Conservation (phyloP, 2,113 vertebrate species). For the Serilophus lunatus region DNA sequence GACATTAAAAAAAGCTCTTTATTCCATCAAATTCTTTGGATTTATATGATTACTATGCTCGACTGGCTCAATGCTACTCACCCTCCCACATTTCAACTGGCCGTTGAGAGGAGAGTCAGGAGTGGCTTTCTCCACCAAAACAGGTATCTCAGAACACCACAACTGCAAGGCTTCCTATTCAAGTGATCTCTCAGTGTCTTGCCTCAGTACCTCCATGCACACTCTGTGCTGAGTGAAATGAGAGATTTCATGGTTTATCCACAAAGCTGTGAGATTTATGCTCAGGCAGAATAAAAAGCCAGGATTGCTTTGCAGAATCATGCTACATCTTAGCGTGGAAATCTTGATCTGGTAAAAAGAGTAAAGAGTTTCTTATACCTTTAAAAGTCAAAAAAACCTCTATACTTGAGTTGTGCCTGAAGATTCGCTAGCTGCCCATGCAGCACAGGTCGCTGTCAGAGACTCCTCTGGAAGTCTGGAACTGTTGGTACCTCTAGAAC, state of each 20-base stretch:
- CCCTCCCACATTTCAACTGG: background rate
- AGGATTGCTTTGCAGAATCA: background rate
- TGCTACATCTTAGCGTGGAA: background rate
- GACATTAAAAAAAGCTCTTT: background rate
- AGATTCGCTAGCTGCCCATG: background rate
- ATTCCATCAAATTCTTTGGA: slow-evolving; percentile 3
- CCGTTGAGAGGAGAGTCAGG: background rate
- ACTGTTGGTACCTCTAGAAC: background rate
- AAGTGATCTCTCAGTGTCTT: background rate
- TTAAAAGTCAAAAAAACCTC: background rate
- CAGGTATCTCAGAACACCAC: background rate
- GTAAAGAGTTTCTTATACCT: background rate
- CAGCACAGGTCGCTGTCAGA: background rate
- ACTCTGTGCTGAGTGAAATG: background rate
- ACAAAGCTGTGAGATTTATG: background rate
- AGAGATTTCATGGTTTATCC: background rate
- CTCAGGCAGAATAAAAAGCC: background rate
- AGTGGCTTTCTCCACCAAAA: background rate
- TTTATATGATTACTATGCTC: background rate
- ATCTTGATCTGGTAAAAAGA: background rate
- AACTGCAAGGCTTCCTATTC: background rate
- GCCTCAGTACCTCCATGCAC: background rate
- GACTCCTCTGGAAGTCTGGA: background rate
- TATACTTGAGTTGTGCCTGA: too few relatives aligned
- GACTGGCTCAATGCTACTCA: background rate